Evolutionary conservation across 2,797 vertebrate species (phyloP).

Genomic region (Malacoraja senta): DNA sequence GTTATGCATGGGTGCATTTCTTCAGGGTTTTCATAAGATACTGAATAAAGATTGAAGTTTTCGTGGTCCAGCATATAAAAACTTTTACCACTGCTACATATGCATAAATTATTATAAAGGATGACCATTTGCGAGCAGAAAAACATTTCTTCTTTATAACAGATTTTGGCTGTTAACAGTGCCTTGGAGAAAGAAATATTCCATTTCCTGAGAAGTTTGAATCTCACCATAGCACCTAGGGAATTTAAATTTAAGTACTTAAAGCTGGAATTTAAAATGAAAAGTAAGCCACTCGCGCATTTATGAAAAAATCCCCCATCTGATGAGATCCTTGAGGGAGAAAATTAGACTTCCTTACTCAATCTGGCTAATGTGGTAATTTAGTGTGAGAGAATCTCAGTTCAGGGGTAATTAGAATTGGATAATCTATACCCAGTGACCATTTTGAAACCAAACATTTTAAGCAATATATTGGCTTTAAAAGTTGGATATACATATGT

Average conservation of each 20-base stretch:
- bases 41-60: background rate
- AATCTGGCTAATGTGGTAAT: too few relatives aligned
- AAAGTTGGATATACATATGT: background rate
- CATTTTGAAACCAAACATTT: background rate
- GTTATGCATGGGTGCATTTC: background rate
- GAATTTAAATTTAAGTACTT: too few relatives aligned
- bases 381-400: too few relatives aligned
- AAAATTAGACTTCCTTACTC: too few relatives aligned
- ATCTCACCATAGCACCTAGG: background rate
- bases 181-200: background rate
- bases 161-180: background rate
- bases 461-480: background rate
- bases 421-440: too few relatives aligned
- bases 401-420: too few relatives aligned
- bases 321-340: too few relatives aligned
- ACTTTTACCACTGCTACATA: background rate
- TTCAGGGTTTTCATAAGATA: slow-evolving; percentile 3
- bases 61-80: background rate
- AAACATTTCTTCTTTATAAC: background rate
- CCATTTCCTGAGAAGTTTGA: background rate
- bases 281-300: too few relatives aligned
- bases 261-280: too few relatives aligned
- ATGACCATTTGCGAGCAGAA: background rate
- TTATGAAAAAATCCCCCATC: too few relatives aligned
- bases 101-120: background rate